Conservation (phyloP, 2,888 invertebrate species). For the Lobophora halterata region DNA sequence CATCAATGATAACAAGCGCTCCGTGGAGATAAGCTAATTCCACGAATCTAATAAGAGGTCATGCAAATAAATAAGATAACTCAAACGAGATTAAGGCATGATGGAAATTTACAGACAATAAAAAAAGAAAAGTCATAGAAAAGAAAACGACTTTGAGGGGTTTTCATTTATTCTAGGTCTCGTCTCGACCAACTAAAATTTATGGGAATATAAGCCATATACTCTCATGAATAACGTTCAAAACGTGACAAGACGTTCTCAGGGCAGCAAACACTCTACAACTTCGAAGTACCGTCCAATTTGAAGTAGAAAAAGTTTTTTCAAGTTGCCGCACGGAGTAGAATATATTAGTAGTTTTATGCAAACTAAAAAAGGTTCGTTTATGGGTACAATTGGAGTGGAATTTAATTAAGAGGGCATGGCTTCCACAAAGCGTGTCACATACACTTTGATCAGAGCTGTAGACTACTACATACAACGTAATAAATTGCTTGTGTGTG, state of each 20-base stretch:
- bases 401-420: constrained; percentile 28
- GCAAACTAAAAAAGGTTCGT: constrained; percentile 25
- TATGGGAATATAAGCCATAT: constrained; percentile 32
- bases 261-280: constrained; percentile 28
- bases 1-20: constrained; percentile 8
- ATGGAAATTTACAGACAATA: constrained; percentile 31
- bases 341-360: constrained; percentile 35
- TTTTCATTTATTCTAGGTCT: constrained; percentile 39
- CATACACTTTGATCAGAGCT: constrained; percentile 20
- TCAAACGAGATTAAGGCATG: constrained; percentile 29
- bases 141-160: constrained; percentile 30
- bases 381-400: constrained; percentile 18
- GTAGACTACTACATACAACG: constrained; percentile 7
- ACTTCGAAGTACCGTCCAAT: constrained; percentile 32
- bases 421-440: constrained; percentile 10
- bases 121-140: constrained; percentile 26
- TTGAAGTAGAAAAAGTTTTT: constrained; percentile 32
- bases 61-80: constrained; percentile 18
- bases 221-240: constrained; percentile 29
- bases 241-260: constrained; percentile 24
- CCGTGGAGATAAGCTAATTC: constrained; percentile 2
- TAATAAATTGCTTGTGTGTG: constrained; percentile 3
- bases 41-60: constrained; percentile 12
- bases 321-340: constrained; percentile 25
- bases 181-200: constrained; percentile 27